Conservation (phyloP, 2,888 invertebrate species). For the Caenorhabditis drosophilae region DNA sequence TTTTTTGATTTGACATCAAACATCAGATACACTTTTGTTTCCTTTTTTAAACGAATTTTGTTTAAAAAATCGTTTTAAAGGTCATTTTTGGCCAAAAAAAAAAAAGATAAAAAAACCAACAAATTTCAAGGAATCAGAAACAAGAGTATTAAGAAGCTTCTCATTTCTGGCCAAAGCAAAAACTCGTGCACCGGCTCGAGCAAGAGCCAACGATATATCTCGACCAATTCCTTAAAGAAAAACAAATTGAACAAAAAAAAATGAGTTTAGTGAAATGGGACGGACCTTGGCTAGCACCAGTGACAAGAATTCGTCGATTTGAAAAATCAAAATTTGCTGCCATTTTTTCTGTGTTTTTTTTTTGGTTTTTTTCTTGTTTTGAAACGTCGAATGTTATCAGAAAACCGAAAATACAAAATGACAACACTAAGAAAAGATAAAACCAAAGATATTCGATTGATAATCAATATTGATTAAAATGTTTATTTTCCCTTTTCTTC, state of each 20-base stretch:
- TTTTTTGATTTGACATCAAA: too few relatives aligned
- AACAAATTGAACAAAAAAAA: background rate
- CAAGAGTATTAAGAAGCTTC: conserved; percentile 23
- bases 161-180: conserved; percentile 44
- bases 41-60: background rate
- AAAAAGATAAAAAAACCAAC: too few relatives aligned
- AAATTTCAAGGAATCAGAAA: conserved; percentile 8
- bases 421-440: background rate
- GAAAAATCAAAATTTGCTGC: conserved; percentile 41
- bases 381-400: background rate
- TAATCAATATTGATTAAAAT: background rate
- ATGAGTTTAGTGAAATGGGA: background rate
- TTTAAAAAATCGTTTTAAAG: background rate
- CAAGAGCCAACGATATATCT: conserved; percentile 37
- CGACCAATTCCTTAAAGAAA: conserved; percentile 28
- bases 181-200: conserved; percentile 43
- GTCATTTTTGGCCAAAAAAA: too few relatives aligned
- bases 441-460: background rate
- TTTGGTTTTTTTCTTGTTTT: background rate
- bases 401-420: background rate
- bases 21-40: too few relatives aligned
- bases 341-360: conserved; percentile 12
- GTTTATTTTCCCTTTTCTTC: background rate
- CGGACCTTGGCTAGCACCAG: conserved; percentile 54
- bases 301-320: conserved; percentile 47